Base-by-base conservation (phyloP, 2,113 vertebrate species). In the Arenaria interpres region DNA sequence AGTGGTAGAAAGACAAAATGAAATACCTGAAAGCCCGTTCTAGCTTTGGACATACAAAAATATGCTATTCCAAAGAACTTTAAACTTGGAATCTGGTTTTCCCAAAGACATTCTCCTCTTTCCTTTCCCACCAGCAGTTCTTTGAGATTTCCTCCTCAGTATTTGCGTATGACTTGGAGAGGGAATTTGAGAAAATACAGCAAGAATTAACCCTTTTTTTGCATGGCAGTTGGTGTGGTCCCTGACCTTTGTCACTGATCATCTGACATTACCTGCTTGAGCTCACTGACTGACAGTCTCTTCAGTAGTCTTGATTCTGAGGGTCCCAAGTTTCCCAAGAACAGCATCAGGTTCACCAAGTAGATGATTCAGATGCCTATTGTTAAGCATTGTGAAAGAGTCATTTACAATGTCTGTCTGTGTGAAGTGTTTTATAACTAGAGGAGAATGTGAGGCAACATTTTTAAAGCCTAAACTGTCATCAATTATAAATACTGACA, bases 171-270 rank as follows among this genome's bases (percentile, higher is more conserved):
- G 39, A 25, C 7, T 74, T 74, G 37, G 13, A 74, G 24, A 74
- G 10, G 13, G 8, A 83, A 24, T 11, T 1, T 73, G 43, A 86
- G 33, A 48, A 89, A 74, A 66, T 1, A n/a, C 3, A 86, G 10
- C 33, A 54, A 22, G 4, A 71, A 60, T 51, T 35, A 71, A 51
- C 25, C 4, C 9, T 63, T 48, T 46, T 46, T 74, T 77, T 66
- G 6, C 39, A 22, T 10, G 5, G 27, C 0, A 0, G 9, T 32
- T 51, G 3, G 4, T 37, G 50, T 51, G 22, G 5, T 76, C 43
- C 20, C 35, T 56, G 66, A 35, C 45, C 22, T 51, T 81, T 59
- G 41, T 64, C 50, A n/a, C 22, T 48, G 39, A 16, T 60, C 62
- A 64, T 56, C 30, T 1, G 4, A 35, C 2, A 25, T 64, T 15